Evolutionary conservation across 2,797 vertebrate species (phyloP), one percentile per base, ranked within the genome.

Genomic region (Pseudocheirus occidentalis): DNA sequence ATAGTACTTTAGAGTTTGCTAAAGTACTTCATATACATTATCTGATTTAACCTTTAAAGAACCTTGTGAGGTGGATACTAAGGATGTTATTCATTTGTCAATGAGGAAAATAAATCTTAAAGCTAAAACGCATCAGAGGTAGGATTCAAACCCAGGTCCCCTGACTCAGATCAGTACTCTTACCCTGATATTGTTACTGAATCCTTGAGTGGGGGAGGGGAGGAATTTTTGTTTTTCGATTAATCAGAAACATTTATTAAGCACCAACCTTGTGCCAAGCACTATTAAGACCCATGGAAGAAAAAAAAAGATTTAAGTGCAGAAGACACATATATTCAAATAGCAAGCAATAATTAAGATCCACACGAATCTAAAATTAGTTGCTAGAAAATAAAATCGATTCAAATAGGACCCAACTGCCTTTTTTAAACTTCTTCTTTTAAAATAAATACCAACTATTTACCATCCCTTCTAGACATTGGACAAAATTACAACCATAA

Each of bases 401-500:
- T 62, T 94, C 28, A 97, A 96, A 96, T 91, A 96, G 90, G 94
- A 97, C 97, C 97, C 95, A 95, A 93, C 95, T 96, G 93, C 96
- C 97, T 92, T 94, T 90, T 90, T 62, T 96, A n/a, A 59, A 31
- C 31, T 13, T 66, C 5, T n/a, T 66, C 31, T n/a, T 66, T 62
- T 34, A 62, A 34, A 54, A 54, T 14, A 55, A 62, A 59, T 59
- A 59, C 28, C 58, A 59, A 59, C 58, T 66, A 16, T 34, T 34
- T 58, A 94, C 87, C 96, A 87, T 95, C 92, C 94, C 93, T 87
- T 92, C 95, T 94, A 93, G 94, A 95, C 96, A 96, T 93, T 95
- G 95, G 96, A 94, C 58, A 73, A 95, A 92, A 97, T 90, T 95
- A 96, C 66, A 95, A 95, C 92, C 92, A 96, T 91, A 66, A 66